phyloP scores from a whole-genome alignment of 2,113 vertebrate genomes.

The Hydrochoerus hydrochaeris region DNA sequence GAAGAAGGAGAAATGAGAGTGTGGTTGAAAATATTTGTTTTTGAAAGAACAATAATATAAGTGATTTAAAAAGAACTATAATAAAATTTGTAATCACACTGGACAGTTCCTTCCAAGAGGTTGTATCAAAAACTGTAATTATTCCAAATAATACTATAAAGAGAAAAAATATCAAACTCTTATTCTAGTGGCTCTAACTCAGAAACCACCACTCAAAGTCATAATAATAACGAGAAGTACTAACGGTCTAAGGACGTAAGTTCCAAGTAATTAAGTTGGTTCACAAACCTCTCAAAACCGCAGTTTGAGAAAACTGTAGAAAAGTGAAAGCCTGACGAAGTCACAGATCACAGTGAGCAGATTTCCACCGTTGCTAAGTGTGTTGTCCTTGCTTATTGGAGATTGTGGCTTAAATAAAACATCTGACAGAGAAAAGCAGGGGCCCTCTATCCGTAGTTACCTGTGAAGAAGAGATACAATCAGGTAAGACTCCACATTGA shows the following conservation, averaged over 20 bases:
- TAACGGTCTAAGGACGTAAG: slow-evolving; percentile 38
- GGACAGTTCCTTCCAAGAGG: slow-evolving; percentile 18
- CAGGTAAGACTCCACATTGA: background rate
- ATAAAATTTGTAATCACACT: background rate
- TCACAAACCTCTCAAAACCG: slow-evolving; percentile 55
- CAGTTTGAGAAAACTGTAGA: slow-evolving; percentile 34
- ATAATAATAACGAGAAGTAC: slow-evolving; percentile 11
- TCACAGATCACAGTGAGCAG: slow-evolving; percentile 8
- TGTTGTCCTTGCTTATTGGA: slow-evolving; percentile 12
- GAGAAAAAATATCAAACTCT: slow-evolving; percentile 8
- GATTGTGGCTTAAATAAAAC: slow-evolving; percentile 33
- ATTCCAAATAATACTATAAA: slow-evolving; percentile 34
- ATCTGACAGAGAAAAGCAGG: background rate
- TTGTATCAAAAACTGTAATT: slow-evolving; percentile 49
- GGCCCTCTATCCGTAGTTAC: background rate
- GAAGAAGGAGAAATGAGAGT: background rate
- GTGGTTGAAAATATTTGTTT: background rate
- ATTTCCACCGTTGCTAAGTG: slow-evolving; percentile 36
- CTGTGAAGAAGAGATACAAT: slow-evolving; percentile 3
- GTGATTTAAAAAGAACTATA: background rate
- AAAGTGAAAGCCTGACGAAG: slow-evolving; percentile 20
- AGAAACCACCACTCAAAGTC: slow-evolving; percentile 34
- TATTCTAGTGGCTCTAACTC: background rate
- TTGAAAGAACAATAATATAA: slow-evolving; percentile 18
- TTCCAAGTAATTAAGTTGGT: slow-evolving; percentile 33